Percentiles rank a stretch among this genome's conserved stretches.
These are phyloP conservation scores for Physocephala rufipes DNA, from an alignment of 2,888 invertebrate species.

Conservation along the genomic window DNA sequence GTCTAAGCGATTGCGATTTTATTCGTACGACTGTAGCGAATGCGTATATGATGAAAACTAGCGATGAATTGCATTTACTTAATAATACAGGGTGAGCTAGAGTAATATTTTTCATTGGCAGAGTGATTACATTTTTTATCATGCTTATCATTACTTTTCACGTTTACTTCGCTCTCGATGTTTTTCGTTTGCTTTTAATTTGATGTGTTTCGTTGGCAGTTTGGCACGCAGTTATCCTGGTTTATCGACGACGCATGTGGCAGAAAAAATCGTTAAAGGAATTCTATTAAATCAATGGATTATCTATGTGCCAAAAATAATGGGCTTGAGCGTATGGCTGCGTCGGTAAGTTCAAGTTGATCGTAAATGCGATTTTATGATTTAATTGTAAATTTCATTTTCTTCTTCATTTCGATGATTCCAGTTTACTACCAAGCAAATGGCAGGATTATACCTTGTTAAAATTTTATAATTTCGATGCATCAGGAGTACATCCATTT, in stretches of 20 bases:
- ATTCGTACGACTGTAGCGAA: conserved; percentile 63
- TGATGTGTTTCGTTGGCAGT: conserved; percentile 42
- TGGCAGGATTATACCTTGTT: conserved; percentile 63
- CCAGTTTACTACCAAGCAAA: conserved; percentile 60
- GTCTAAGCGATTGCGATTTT: conserved; percentile 62
- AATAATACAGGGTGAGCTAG: conserved; percentile 60
- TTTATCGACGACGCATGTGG: conserved; percentile 62
- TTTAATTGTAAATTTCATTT: conserved; percentile 26
- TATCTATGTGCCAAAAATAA: conserved; percentile 63
- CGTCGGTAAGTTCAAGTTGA: conserved; percentile 53
- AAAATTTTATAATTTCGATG: conserved; percentile 60
- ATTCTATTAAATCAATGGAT: conserved; percentile 60
- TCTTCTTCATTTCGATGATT: conserved; percentile 31
- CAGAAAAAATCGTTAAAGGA: conserved; percentile 61
- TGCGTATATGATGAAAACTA: conserved; percentile 66
- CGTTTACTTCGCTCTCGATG: no score
- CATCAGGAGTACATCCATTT: conserved; percentile 60
- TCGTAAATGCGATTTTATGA: conserved; percentile 23
- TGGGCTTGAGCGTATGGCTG: conserved; percentile 61
- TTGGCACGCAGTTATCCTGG: conserved; percentile 56
- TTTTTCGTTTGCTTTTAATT: no score
- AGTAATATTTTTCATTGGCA: no score
- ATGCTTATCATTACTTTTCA: no score
- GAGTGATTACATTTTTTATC: no score
- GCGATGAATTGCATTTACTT: conserved; percentile 61